Evolutionary conservation across 2,888 invertebrate genomes (phyloP), one percentile per base, ranked within the genome.

Genomic region (Tethea ocularis): DNA sequence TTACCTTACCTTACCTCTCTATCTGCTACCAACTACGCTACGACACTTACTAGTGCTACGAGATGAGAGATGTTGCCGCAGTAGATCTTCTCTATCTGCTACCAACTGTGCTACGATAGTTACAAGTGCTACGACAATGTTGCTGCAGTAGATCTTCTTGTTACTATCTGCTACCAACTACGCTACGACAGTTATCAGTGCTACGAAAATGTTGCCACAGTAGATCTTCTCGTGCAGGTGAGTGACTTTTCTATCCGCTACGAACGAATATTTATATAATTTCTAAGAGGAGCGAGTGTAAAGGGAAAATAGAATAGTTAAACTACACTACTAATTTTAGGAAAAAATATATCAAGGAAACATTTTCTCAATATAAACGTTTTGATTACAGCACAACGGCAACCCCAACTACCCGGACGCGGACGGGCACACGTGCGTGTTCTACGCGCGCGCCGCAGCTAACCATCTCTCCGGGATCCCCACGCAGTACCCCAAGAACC

Each of bases 381-480:
- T 17, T 52, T 55, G 13, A 72, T 52, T 73, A 0, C 94, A 99
- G 99, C 97, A 99, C 89, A 98, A 98, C 85, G 99, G 98, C 65
- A 98, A 98, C 89, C 97, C 98, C 0, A 97, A 97, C 83, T 96
- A 96, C 78, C 95, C 97, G 54, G 99, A 99, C 80, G 83, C 85
- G 5, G 93, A 93, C 80, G 93, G 93, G 0, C 93, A 93, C 78
- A 87, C 91, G 1, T 93, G 93, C 78, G 88, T 93, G 60, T 93
- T 93, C 85, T 92, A 93, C 86, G 92, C 93, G 13, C 89, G 92
- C 3, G 91, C 93, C 0, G 93, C 93, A n/a, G 91, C 91, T 63
- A 89, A 91, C 74, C 93, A 93, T 65, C 84, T 93, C 2, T 84
- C 91, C 0, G 90, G 91, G 10, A 91, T 93, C 57, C 93, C 93